These are phyloP conservation scores for Oceanodroma leucorhoa DNA, from an alignment of 2,797 vertebrate species.

Conservation along the genomic window DNA sequence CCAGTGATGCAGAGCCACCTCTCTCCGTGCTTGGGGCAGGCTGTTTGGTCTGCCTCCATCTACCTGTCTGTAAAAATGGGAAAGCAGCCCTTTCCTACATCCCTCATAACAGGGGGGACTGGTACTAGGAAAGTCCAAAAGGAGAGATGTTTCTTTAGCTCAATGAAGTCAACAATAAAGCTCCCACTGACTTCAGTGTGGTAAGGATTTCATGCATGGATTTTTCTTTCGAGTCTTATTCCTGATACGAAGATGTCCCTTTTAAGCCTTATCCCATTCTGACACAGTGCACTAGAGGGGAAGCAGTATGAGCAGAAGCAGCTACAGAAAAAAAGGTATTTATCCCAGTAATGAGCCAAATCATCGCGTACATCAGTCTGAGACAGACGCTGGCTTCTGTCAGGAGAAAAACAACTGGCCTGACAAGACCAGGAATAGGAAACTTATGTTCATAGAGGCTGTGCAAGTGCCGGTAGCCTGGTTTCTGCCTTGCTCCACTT, in stretches of 20 bases:
- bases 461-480: neutral
- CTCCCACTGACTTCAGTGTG: neutral
- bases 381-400: neutral
- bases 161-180: neutral
- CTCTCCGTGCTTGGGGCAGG: fast-evolving
- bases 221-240: neutral
- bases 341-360: neutral
- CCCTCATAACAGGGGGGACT: neutral
- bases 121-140: neutral
- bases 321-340: neutral
- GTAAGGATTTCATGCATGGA: neutral
- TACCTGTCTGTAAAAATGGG: neutral
- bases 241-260: neutral
- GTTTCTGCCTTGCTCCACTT: neutral
- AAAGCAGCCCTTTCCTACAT: neutral
- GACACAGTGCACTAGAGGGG: neutral
- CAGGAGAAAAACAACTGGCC: neutral
- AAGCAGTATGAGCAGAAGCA: neutral
- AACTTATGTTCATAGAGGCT: neutral
- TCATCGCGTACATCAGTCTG: neutral
- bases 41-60: neutral
- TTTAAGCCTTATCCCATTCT: neutral
- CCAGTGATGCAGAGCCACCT: neutral
- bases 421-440: neutral
- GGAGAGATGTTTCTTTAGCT: neutral